Evolutionary conservation across 2,797 vertebrate species (phyloP), one percentile per base, ranked within the genome.

Genomic region (Brachymystax lenok): DNA sequence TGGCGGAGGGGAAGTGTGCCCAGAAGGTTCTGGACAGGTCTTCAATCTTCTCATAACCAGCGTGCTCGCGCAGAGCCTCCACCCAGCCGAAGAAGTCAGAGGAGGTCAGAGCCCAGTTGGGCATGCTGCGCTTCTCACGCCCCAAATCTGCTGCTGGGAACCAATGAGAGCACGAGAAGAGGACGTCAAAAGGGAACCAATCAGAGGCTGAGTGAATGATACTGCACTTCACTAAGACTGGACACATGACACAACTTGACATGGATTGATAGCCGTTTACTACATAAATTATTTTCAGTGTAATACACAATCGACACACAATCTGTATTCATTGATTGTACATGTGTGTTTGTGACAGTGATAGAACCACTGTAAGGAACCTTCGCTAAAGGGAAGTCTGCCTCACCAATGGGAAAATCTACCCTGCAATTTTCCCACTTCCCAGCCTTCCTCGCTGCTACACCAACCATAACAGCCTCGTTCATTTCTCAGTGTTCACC

Each of bases 51-150:
- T 91, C 89, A 51, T 92, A 91, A 63, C 88, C 92, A 52, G 77
- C 92, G 5, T 89, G 79, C 67, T 83, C 80, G 3, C 89, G 87
- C 21, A 93, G 81, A 73, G 91, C 87, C 86, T 93, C 90, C 76
- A 93, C 81, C 92, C 92, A 93, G 81, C 74, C 89, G 19, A 92
- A 91, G 79, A 93, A 93, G 82, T 93, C 92, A 0, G 88, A 90
- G 46, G 91, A 86, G 12, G 87, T 88, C 82, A 91, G 73, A 0
- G 89, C 90, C 91, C 92, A 93, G 90, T 93, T 92, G 19, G 92
- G 92, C 35, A 93, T n/a, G 46, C 64, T 74, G 12, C 89, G 77
- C 72, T 88, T 93, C 66, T 84, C 87, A 56, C 89, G 82, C 51
- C 67, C 51, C 21, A 68, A 87, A 76, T 71, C 81, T n/a, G 79